These are phyloP conservation scores for Bryconaethiops microstoma DNA, from an alignment of 2,797 vertebrate genomes.

Conservation along the genomic window DNA sequence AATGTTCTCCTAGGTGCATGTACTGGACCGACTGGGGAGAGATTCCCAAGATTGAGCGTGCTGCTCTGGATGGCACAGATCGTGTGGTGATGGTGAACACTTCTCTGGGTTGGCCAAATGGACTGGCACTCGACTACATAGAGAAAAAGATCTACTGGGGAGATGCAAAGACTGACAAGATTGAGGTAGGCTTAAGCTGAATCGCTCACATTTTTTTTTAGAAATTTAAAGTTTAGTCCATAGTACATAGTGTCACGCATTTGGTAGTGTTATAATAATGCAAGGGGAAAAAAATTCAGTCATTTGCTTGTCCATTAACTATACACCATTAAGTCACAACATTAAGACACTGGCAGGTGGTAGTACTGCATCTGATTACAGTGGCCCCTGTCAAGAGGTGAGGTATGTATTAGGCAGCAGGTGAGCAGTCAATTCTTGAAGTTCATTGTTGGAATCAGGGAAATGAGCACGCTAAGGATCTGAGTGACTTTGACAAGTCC, in stretches of 20 bases:
- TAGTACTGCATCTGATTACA: no score
- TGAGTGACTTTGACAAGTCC: no score
- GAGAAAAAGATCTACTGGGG: constrained; percentile 96
- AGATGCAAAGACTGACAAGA: constrained; percentile 96
- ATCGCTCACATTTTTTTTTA: constrained; percentile 14
- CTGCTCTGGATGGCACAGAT: constrained; percentile 90
- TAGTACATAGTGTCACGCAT: neutral
- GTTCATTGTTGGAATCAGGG: no score
- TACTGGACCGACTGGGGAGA: constrained; percentile 99
- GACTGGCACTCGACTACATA: constrained; percentile 90
- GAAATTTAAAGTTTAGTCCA: neutral
- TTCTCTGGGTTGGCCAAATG: constrained; percentile 96
- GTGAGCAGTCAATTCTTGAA: no score
- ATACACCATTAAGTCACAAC: no score
- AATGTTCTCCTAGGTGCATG: constrained; percentile 83
- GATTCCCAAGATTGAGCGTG: constrained; percentile 94
- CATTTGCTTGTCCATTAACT: no score
- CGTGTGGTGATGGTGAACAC: constrained; percentile 93
- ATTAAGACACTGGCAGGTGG: no score
- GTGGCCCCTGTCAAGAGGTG: no score
- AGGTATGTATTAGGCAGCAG: no score
- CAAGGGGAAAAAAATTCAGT: no score
- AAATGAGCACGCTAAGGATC: no score
- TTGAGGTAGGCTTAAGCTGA: constrained; percentile 62
- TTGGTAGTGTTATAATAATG: no score